Evolutionary conservation across 35 echinoderm and acorn worm genomes (phyloP), one percentile per base, ranked within the genome.

Genomic region (Amphiura filiformis): DNA sequence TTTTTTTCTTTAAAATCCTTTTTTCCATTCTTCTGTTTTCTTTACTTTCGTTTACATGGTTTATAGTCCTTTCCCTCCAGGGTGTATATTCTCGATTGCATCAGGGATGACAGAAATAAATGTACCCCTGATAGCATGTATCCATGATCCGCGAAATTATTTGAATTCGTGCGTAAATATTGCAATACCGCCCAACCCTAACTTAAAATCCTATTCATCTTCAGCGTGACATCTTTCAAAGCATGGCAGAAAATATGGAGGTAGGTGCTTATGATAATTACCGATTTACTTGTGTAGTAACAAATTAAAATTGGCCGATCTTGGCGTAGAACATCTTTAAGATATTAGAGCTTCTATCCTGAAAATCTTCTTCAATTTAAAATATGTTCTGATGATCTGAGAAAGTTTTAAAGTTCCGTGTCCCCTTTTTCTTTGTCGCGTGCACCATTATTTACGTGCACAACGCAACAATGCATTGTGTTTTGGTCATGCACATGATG

Each of bases 191-290:
- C 44, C 44, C 44, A 52, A 52, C 44, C 44, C 44, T 52, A 52
- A n/a, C 44, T 52, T 52, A 52, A n/a, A n/a, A n/a, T n/a, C n/a
- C 20, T 52, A 77, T 77, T 28, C 28, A 35, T 77, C 28, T 77
- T 77, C 34, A 32, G 76, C 34, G 34, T 77, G 76, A 77, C 34
- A 77, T 32, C n/a, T 32, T 35, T 32, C 76, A 61, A 56, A 82
- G 13, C 15, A 84, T 84, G 81, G 40, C 81, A 32, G 81, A 84
- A 84, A 39, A 84, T 39, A 84, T 84, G 81, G 81, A 84, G 81
- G 81, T 84, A 84, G 34, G 81, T 84, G 7, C 44, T 7, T 20
- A 11, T 52, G 44, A 11, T 52, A 11, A 11, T 52, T 20, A 20
- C 44, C 7, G 7, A 52, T 11, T 52, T 52, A 52, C 44, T 11